These are phyloP conservation scores for Pachypsylla venusta DNA, from an alignment of 1,140 invertebrate genomes.

Conservation along the genomic window DNA sequence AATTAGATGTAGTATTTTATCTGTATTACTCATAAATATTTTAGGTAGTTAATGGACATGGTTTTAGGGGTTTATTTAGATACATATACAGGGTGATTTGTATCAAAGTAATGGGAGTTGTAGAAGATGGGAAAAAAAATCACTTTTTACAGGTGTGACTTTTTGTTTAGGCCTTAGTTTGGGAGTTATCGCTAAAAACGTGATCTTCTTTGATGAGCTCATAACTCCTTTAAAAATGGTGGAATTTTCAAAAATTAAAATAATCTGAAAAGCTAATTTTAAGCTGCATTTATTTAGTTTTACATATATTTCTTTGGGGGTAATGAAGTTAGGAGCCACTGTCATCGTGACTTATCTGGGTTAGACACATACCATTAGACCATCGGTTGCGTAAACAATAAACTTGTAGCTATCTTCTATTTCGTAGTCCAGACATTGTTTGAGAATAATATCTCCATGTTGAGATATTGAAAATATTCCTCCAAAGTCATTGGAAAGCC, in stretches of 20 bases:
- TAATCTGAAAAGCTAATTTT: too few species aligned
- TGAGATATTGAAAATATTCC: conserved; percentile 55
- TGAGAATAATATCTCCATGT: conserved; percentile 63
- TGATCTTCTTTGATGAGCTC: too few species aligned
- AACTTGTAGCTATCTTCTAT: conserved; percentile 52
- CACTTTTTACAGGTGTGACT: too few species aligned
- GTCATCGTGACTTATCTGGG: too few species aligned
- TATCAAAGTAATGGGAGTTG: too few species aligned
- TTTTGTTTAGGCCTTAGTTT: too few species aligned
- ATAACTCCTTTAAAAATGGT: too few species aligned
- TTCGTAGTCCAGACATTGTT: conserved; percentile 66
- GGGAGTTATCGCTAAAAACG: too few species aligned
- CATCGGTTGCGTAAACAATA: conserved; percentile 70
- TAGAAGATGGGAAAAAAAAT: too few species aligned
- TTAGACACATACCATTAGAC: conserved; percentile 49
- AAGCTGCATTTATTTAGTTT: too few species aligned
- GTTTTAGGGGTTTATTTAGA: not conserved
- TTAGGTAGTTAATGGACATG: not conserved
- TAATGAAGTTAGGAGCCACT: too few species aligned
- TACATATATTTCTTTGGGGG: not conserved
- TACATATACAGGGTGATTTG: conserved; percentile 14
- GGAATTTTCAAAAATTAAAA: too few species aligned
- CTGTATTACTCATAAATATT: not conserved
- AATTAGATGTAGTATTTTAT: not conserved
- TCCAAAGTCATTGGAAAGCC: conserved; percentile 44